Evolutionary conservation across 2,797 vertebrate genomes (phyloP).

Genomic region (Adrianichthys oophorus): DNA sequence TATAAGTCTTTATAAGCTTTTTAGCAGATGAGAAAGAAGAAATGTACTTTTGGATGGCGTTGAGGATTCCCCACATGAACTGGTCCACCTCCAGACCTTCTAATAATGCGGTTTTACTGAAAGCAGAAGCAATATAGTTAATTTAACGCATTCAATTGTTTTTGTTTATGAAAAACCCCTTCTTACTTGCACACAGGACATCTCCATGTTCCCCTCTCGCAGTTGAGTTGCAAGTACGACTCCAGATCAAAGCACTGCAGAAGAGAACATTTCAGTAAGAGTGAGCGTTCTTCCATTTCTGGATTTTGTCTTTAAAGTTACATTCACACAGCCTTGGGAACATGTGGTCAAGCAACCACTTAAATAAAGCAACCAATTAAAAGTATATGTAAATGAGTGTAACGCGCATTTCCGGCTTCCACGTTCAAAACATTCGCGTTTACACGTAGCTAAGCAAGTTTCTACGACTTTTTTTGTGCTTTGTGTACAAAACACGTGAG

Average conservation of each 20-base stretch:
- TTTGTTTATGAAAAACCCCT: not conserved
- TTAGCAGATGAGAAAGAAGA: not conserved
- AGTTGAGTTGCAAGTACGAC: constrained; percentile 97
- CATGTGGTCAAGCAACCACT: too few relatives aligned
- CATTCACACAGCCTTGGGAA: too few relatives aligned
- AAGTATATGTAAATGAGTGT: too few relatives aligned
- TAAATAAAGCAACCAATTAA: too few relatives aligned
- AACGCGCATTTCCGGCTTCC: too few relatives aligned
- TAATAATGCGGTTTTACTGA: constrained; percentile 96
- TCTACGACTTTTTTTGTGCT: too few relatives aligned
- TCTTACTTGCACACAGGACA: constrained; percentile 99
- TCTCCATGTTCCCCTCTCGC: constrained; percentile 97
- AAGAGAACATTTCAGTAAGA: constrained; percentile 10
- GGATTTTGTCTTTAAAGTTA: too few relatives aligned
- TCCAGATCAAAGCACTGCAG: constrained; percentile 95
- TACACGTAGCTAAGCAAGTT: too few relatives aligned
- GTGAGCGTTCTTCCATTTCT: too few relatives aligned
- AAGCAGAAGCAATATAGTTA: not conserved
- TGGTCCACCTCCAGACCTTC: constrained; percentile 98
- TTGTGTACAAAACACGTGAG: too few relatives aligned
- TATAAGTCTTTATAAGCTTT: not conserved
- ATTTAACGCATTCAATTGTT: not conserved
- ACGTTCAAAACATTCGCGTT: too few relatives aligned
- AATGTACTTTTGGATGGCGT: constrained; percentile 96
- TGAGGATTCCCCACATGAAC: constrained; percentile 99